phyloP scores from a whole-genome alignment of 2,888 invertebrate genomes.

The Mesochorus sp. region DNA sequence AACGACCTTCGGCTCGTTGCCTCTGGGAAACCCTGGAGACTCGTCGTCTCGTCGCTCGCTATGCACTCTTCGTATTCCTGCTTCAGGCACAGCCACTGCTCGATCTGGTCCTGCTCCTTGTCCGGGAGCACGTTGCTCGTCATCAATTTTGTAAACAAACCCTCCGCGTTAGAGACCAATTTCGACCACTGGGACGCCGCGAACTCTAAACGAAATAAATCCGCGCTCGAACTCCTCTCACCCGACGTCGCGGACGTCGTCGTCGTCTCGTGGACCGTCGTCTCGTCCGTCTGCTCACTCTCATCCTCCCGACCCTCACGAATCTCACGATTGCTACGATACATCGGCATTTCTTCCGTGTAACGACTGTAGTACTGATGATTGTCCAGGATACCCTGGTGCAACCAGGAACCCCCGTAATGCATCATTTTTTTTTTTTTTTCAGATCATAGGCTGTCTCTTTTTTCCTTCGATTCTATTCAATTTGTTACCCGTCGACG shows the following conservation, averaged over 20 bases:
- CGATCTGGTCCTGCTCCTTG: slow-evolving; percentile 89
- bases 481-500: too few species aligned
- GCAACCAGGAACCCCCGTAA: slow-evolving; percentile 71
- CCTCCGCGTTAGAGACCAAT: slow-evolving; percentile 92
- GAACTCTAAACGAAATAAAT: slow-evolving; percentile 90
- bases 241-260: slow-evolving; percentile 78
- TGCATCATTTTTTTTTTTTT: slow-evolving; percentile 75
- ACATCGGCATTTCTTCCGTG: slow-evolving; percentile 61
- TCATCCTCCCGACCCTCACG: slow-evolving; percentile 72
- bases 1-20: slow-evolving; percentile 83
- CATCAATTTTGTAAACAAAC: slow-evolving; percentile 90
- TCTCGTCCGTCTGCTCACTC: slow-evolving; percentile 76
- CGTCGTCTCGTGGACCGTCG: slow-evolving; percentile 77
- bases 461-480: too few species aligned
- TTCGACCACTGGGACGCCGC: slow-evolving; percentile 92
- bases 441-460: too few species aligned
- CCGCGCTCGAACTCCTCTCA: slow-evolving; percentile 78
- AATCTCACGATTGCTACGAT: slow-evolving; percentile 60
- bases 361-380: slow-evolving; percentile 70
- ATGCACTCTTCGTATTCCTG: slow-evolving; percentile 94
- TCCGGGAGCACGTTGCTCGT: slow-evolving; percentile 88
- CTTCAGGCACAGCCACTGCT: slow-evolving; percentile 92
- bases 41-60: slow-evolving; percentile 83
- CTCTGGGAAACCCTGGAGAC: slow-evolving; percentile 81
- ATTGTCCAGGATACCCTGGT: slow-evolving; percentile 68